These are phyloP conservation scores for Medauroidea extradentata DNA, from an alignment of 1,140 invertebrate species.

Conservation along the genomic window DNA sequence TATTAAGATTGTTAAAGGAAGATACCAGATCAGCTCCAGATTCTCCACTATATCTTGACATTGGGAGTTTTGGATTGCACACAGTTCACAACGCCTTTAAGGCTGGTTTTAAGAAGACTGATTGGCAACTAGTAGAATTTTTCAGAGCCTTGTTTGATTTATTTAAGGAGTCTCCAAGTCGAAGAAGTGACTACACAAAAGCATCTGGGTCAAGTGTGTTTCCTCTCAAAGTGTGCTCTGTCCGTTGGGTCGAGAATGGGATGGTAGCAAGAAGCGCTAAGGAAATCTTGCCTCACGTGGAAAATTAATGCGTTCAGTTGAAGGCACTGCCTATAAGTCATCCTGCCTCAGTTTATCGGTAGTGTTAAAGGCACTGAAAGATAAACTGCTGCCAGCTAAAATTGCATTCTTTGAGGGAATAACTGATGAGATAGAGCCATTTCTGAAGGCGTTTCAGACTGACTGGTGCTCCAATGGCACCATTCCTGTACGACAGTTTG, in stretches of 20 bases:
- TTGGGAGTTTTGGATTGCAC: conserved; percentile 26
- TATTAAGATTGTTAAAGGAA: not conserved
- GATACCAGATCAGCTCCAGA: too few species aligned
- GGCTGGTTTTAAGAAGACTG: conserved; percentile 19
- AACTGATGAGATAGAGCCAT: not conserved
- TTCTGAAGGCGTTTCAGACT: not conserved
- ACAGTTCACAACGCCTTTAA: conserved; percentile 27
- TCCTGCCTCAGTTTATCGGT: conserved; percentile 7
- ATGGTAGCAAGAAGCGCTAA: conserved; percentile 23
- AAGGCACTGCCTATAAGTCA: conserved; percentile 5
- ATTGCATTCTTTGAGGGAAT: not conserved
- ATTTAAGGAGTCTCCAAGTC: conserved; percentile 22
- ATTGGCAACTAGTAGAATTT: conserved; percentile 24
- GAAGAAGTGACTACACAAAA: conserved; percentile 17
- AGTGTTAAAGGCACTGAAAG: conserved; percentile 10
- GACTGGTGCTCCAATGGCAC: not conserved
- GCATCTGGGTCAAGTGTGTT: conserved; percentile 19
- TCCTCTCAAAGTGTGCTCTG: conserved; percentile 25
- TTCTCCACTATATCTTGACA: conserved; percentile 13
- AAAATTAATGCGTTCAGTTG: not conserved
- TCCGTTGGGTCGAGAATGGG: conserved; percentile 27
- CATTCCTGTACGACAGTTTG: not conserved
- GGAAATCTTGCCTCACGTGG: conserved; percentile 14
- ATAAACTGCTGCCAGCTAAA: conserved; percentile 6
- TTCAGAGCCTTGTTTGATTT: conserved; percentile 20